These are phyloP conservation scores for Cyprinodon diabolis DNA, from an alignment of 2,797 vertebrate species.

Conservation along the genomic window DNA sequence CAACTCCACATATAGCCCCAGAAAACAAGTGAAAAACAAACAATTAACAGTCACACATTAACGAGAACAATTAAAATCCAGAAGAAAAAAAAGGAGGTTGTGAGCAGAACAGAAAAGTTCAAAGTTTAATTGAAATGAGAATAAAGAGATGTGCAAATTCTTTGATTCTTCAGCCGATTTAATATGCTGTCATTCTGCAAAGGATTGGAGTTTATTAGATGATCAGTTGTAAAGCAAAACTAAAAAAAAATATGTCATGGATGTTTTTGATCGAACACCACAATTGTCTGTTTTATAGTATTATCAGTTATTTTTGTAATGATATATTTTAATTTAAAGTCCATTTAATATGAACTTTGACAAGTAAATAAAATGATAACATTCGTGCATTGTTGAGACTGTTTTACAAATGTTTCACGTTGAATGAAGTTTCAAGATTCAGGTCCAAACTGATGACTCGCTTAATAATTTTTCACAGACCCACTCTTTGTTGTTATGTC, in stretches of 20 bases:
- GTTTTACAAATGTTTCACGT: background rate
- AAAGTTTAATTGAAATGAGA: background rate
- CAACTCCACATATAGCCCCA: background rate
- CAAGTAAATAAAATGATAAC: background rate
- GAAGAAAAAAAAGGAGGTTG: background rate
- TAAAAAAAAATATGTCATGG: background rate
- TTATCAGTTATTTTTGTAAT: background rate
- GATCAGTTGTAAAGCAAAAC: background rate
- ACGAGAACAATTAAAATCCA: background rate
- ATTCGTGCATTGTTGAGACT: background rate
- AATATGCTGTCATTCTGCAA: background rate
- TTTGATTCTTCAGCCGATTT: background rate
- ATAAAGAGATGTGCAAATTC: background rate
- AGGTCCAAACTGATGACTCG: background rate
- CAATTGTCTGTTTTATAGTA: background rate
- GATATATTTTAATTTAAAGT: background rate
- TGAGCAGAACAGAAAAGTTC: background rate
- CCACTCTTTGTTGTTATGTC: background rate
- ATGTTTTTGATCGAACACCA: background rate
- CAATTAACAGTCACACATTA: background rate
- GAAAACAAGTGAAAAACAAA: constrained; percentile 5
- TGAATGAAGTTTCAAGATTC: background rate
- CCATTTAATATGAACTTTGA: background rate
- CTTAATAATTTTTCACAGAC: background rate
- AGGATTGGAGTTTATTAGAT: background rate